phyloP scores from a whole-genome alignment of 35 echinoderm and acorn worm genomes.

The Hemicentrotus pulcherrimus region DNA sequence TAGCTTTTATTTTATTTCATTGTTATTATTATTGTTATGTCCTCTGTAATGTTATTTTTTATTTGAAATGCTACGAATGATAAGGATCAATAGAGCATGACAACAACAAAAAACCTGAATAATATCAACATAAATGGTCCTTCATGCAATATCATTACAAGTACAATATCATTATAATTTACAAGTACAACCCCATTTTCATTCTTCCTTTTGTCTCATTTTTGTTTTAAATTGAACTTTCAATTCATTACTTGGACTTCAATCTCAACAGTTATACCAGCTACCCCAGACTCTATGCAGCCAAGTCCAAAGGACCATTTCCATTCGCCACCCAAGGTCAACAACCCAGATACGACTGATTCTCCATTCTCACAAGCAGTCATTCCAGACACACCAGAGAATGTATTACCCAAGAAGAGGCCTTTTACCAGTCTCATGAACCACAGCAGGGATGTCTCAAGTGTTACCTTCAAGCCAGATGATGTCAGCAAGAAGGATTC shows the following conservation, averaged over 20 bases:
- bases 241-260: neutral
- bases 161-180: too few relatives aligned
- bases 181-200: too few relatives aligned
- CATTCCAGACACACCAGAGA: conserved; percentile 44
- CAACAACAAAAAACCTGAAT: too few relatives aligned
- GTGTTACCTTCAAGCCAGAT: too few relatives aligned
- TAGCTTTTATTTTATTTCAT: too few relatives aligned
- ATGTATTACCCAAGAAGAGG: neutral
- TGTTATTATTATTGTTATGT: too few relatives aligned
- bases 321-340: neutral
- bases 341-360: neutral
- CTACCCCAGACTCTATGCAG: neutral
- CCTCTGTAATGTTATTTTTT: too few relatives aligned
- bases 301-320: neutral
- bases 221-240: neutral
- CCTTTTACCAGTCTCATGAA: conserved; percentile 24
- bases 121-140: too few relatives aligned
- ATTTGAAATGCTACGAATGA: too few relatives aligned
- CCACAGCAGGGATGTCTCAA: neutral
- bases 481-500: neutral
- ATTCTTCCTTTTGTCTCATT: too few relatives aligned
- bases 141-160: too few relatives aligned
- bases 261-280: neutral
- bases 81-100: too few relatives aligned
- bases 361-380: neutral